Conservation (phyloP, 2,797 vertebrate species). For the Dryobates pubescens region DNA sequence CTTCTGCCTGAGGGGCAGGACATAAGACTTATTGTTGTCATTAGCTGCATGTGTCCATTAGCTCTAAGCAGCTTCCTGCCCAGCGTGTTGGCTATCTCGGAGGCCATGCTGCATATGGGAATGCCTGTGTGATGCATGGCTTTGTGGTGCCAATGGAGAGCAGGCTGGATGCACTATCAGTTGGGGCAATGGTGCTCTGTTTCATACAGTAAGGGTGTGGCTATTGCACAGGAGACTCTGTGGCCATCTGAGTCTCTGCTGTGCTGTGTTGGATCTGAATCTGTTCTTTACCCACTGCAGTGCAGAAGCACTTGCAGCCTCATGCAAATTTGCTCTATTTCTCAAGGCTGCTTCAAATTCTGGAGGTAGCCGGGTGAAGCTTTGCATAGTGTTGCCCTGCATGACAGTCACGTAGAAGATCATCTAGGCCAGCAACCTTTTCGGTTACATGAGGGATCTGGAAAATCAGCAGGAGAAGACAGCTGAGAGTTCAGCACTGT, state of each 20-base stretch:
- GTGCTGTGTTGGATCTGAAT: accelerated
- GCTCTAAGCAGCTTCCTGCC: not conserved
- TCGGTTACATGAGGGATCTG: not conserved
- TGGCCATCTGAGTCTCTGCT: not conserved
- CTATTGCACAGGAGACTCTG: not conserved
- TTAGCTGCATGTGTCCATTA: not conserved
- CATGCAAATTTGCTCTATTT: not conserved
- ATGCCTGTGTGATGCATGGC: not conserved
- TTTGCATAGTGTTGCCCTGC: not conserved
- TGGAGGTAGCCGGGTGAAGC: not conserved
- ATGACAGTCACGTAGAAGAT: accelerated
- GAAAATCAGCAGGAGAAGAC: not conserved
- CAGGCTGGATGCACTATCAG: not conserved
- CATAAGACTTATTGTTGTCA: not conserved
- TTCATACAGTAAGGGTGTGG: not conserved
- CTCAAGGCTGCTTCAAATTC: not conserved
- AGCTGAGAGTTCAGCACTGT: not conserved
- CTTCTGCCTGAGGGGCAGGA: not conserved
- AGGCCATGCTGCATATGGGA: not conserved
- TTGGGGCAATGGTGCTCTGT: not conserved
- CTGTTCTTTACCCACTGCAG: not conserved
- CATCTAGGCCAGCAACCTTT: not conserved
- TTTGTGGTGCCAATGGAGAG: not conserved
- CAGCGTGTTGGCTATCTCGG: not conserved
- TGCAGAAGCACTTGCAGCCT: not conserved